These are phyloP conservation scores for Dryoscopus gambensis DNA, from an alignment of 2,113 vertebrate genomes.

Conservation along the genomic window DNA sequence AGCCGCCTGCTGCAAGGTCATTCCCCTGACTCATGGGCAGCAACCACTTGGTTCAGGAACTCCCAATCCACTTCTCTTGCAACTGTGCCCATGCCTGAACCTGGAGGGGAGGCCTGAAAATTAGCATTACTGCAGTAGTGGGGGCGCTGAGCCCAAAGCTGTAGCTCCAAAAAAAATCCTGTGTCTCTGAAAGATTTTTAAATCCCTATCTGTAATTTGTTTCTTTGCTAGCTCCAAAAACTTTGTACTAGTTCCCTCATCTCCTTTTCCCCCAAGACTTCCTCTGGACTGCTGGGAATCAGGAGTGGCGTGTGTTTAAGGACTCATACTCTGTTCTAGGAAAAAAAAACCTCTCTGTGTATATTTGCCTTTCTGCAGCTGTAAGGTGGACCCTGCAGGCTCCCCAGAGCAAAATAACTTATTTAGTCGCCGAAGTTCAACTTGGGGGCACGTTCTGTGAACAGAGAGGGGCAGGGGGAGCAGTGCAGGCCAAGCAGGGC, in stretches of 20 bases:
- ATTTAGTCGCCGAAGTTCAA: not conserved
- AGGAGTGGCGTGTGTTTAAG: not conserved
- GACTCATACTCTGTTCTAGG: not conserved
- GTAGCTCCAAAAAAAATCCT: not conserved
- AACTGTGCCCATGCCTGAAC: not conserved
- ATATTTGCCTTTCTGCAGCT: not conserved
- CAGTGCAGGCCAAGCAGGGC: not conserved
- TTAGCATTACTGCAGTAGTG: not conserved
- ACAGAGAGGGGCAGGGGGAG: not conserved
- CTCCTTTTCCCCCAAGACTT: not conserved
- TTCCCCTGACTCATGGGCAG: conserved; percentile 36
- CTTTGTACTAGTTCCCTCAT: not conserved
- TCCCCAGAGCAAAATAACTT: not conserved
- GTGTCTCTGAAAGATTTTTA: not conserved
- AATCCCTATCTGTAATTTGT: not conserved
- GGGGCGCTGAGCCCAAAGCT: not conserved
- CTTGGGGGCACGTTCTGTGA: rapidly evolving
- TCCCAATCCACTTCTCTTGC: not conserved
- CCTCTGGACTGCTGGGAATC: not conserved
- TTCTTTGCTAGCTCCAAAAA: not conserved
- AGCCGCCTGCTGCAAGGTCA: conserved; percentile 45
- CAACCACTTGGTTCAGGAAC: conserved; percentile 11
- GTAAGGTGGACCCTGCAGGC: not conserved
- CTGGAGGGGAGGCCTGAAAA: not conserved
- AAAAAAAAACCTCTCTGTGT: not conserved